A percentile compares a stretch with the other conserved stretches of the same genome.
Conservation (phyloP, 2,113 vertebrate genomes). For the Melozone crissalis region DNA sequence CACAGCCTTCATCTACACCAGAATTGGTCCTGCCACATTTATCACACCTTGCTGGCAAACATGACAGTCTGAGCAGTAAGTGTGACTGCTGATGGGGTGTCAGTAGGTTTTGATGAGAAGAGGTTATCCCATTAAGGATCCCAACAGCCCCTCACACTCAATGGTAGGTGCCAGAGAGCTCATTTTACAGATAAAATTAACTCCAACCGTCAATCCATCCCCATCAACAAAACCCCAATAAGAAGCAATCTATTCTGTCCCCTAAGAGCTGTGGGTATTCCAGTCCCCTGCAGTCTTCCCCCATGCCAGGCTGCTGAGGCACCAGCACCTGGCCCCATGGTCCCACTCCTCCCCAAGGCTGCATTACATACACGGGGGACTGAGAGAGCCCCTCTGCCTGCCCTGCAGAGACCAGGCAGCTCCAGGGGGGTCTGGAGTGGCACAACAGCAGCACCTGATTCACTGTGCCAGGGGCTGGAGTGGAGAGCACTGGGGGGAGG, state of each 20-base stretch:
- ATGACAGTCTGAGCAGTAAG: neutral
- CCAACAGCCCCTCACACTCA: neutral
- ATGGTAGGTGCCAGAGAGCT: neutral
- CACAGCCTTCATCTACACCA: neutral
- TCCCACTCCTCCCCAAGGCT: neutral
- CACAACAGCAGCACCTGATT: neutral
- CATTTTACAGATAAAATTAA: neutral
- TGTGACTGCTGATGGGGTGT: neutral
- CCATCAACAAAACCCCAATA: neutral
- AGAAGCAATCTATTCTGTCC: neutral
- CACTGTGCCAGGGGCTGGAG: neutral
- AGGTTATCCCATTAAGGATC: neutral
- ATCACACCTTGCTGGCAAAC: neutral
- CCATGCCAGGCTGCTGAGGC: neutral
- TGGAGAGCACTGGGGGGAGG: neutral
- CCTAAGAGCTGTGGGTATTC: neutral
- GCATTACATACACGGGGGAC: fast-evolving
- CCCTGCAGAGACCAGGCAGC: neutral
- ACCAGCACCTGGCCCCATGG: fast-evolving
- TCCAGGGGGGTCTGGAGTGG: neutral
- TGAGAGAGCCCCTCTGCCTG: neutral
- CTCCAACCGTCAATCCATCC: neutral
- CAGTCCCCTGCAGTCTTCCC: neutral
- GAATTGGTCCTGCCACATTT: neutral
- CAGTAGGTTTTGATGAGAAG: neutral